Conservation (phyloP, 2,113 vertebrate genomes). For the Neodon shergylaensis region DNA sequence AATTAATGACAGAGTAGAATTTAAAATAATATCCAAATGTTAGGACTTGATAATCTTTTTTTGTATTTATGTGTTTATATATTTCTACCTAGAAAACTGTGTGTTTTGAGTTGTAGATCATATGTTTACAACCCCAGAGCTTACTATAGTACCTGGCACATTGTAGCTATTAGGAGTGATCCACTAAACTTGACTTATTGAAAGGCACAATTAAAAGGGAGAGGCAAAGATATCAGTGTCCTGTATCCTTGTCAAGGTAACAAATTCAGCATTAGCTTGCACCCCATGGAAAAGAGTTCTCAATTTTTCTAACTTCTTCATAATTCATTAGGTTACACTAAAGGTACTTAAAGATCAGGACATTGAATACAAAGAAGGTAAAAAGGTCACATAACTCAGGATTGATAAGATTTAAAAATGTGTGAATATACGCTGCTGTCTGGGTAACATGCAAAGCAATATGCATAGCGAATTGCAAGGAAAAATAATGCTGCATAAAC, state of each 20-base stretch:
- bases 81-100: background rate
- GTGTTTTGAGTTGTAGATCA: background rate
- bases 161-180: background rate
- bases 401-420: background rate
- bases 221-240: background rate
- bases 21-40: slow-evolving; percentile 3
- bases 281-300: background rate
- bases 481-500: background rate
- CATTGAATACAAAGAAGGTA: background rate
- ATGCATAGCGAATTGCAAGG: background rate
- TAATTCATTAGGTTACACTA: background rate
- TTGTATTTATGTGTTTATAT: background rate
- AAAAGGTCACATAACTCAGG: background rate
- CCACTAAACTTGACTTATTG: background rate
- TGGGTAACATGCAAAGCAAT: slow-evolving; percentile 29
- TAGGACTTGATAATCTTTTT: background rate
- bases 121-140: background rate
- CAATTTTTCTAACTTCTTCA: background rate
- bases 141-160: background rate
- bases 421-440: background rate
- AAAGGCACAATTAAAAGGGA: accelerated
- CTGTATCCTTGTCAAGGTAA: background rate
- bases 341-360: background rate
- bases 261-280: background rate
- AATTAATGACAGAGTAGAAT: background rate